Evolutionary conservation across 2,888 invertebrate species (phyloP), one percentile per base, ranked within the genome.

Genomic region (Rhingia rostrata): DNA sequence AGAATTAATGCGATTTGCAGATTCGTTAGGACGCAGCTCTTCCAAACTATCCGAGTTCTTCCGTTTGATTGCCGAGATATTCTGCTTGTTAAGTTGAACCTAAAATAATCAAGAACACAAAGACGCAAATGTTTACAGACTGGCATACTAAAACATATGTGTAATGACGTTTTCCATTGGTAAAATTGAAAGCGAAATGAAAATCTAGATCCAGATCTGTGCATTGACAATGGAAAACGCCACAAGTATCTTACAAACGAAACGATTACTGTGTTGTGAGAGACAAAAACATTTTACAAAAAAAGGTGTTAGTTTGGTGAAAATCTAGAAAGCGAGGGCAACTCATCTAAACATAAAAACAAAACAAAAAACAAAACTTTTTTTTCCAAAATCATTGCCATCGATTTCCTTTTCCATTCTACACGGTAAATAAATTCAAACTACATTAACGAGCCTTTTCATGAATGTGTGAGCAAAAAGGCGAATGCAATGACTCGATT

Each of bases 21-120:
- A 93, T 88, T 95, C 94, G 45, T 93, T 93, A 49, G 93, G 93
- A 88, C 95, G 93, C 70, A 94, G 91, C 72, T 94, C 94, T 75
- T 95, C 95, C 10, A 89, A 83, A 78, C 88, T 89, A 37, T 89
- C 89, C 4, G 89, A 87, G 70, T 88, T 95, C 92, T 97, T 97
- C 77, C 96, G 94, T 91, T 97, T 97, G 90, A 97, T 93, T 54
- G 96, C 94, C 89, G 97, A 97, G 86, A 98, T 94, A 89, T 95
- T 95, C 91, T 98, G 98, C 90, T 98, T 98, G 92, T 98, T 98
- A 87, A 95, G 95, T 92, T 99, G 99, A 73, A 99, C 97, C 98
- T 98, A 92, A 53, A 91, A 92, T 89, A 90, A 60, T 86, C 74
- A 72, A 85, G 30, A 74, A 72, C 70, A 86, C 70, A 84, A 85